Evolutionary conservation across 2,888 invertebrate genomes (phyloP).

Genomic region (Leucoma salicis): DNA sequence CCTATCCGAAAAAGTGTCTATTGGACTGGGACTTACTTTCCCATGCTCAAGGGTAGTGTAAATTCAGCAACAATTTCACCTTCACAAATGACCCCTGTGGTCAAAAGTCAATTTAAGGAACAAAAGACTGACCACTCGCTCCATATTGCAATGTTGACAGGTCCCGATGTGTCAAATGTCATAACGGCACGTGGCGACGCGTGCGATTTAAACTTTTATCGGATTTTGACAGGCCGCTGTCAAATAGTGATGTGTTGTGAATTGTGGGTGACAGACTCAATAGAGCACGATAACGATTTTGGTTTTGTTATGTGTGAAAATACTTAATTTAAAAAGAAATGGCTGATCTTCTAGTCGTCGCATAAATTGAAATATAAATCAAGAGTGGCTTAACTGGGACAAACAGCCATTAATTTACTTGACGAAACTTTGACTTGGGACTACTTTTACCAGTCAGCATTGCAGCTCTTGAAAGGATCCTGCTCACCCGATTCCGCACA

Average conservation of each 20-base stretch:
- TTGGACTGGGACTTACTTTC: neutral
- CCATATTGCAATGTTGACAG: constrained; percentile 57
- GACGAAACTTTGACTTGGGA: too few species aligned
- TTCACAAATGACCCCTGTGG: constrained; percentile 31
- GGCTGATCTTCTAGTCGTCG: too few species aligned
- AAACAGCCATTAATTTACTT: too few species aligned
- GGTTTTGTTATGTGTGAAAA: constrained; percentile 28
- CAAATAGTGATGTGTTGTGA: constrained; percentile 51
- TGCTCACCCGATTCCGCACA: too few species aligned
- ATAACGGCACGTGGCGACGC: constrained; percentile 67
- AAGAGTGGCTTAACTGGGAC: too few species aligned
- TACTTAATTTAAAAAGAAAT: too few species aligned
- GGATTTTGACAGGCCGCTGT: constrained; percentile 62
- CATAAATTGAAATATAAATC: too few species aligned
- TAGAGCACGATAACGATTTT: constrained; percentile 38
- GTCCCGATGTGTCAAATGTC: constrained; percentile 63
- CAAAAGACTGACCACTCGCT: constrained; percentile 55
- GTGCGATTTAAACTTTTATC: constrained; percentile 71
- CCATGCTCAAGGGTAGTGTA: constrained; percentile 4
- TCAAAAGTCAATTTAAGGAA: constrained; percentile 56
- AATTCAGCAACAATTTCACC: constrained; percentile 8
- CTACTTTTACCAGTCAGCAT: too few species aligned
- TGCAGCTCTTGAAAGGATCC: too few species aligned
- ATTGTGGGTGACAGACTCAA: constrained; percentile 45
- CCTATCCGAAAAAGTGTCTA: too few species aligned